Conservation (phyloP, 1,140 invertebrate species). For the Hyles euphorbiae region DNA sequence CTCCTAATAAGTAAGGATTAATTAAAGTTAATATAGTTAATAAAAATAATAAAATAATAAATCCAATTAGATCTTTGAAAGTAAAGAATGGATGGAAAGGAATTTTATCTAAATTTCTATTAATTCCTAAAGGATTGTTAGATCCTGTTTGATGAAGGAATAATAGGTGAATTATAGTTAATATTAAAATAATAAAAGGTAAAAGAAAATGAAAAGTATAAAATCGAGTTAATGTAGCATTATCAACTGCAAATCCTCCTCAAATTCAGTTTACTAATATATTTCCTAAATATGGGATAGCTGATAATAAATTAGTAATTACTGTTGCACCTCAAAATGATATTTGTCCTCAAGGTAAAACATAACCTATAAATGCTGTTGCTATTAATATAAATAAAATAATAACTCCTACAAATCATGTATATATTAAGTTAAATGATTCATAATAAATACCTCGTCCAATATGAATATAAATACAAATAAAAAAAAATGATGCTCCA, state of each 20-base stretch:
- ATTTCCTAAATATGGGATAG: conserved; percentile 8
- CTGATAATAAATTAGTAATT: conserved; percentile 7
- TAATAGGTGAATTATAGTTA: conserved; percentile 15
- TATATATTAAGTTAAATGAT: neutral
- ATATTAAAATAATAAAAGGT: conserved; percentile 76
- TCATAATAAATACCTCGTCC: too few species aligned
- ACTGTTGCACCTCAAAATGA: conserved; percentile 6
- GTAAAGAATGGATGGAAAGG: conserved; percentile 78
- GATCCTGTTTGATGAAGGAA: conserved; percentile 25
- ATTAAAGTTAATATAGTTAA: conserved; percentile 68
- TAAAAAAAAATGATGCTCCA: too few species aligned
- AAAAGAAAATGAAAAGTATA: conserved; percentile 82
- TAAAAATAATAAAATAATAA: conserved; percentile 72
- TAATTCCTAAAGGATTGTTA: conserved; percentile 78
- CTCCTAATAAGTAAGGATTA: conserved; percentile 77
- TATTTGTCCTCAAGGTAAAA: conserved; percentile 5
- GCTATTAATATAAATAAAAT: conserved; percentile 1
- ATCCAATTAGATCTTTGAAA: conserved; percentile 77
- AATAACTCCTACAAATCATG: neutral
- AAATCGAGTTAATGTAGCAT: conserved; percentile 9
- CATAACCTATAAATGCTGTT: conserved; percentile 4
- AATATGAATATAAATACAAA: too few species aligned
- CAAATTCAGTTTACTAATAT: conserved; percentile 5
- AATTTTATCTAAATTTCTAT: conserved; percentile 79
- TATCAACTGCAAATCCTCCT: conserved; percentile 3